Conservation (phyloP, 2,797 vertebrate genomes). For the Alcedo quadribrachys region DNA sequence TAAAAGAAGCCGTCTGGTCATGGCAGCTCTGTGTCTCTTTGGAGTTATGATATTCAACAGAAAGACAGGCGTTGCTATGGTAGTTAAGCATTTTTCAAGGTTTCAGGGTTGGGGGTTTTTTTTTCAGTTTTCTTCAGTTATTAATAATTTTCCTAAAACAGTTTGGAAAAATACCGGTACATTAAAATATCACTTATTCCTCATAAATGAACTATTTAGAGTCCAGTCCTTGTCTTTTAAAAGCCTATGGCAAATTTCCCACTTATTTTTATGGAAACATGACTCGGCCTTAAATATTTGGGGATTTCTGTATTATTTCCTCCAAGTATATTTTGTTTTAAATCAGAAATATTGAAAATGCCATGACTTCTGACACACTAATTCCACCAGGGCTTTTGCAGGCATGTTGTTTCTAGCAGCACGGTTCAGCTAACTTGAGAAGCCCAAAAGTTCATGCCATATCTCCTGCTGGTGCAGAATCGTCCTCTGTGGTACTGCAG, state of each 20-base stretch:
- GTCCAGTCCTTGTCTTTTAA: constrained; percentile 9
- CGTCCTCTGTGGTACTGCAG: neutral
- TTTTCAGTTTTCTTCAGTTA: constrained; percentile 51
- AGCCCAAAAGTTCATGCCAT: neutral
- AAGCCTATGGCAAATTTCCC: neutral
- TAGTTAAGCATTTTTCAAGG: constrained; percentile 51
- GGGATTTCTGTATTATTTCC: constrained; percentile 19
- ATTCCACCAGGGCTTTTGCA: neutral
- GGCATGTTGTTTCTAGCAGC: neutral
- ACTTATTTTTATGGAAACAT: constrained; percentile 9
- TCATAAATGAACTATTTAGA: constrained; percentile 39
- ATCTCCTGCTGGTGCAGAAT: neutral
- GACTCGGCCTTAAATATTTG: constrained; percentile 25
- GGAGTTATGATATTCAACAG: neutral
- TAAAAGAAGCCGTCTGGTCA: constrained; percentile 4
- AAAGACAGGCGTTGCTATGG: constrained; percentile 64
- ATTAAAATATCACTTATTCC: constrained; percentile 37
- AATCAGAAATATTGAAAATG: constrained; percentile 18
- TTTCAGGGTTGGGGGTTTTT: neutral
- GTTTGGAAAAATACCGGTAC: constrained; percentile 27
- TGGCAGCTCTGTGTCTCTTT: neutral
- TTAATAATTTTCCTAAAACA: constrained; percentile 66
- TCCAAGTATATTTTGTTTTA: neutral
- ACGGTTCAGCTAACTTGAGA: neutral
- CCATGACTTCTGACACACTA: neutral